Evolutionary conservation across 1,140 invertebrate genomes (phyloP), one percentile per base, ranked within the genome.

Genomic region (Diuraphis noxia): DNA sequence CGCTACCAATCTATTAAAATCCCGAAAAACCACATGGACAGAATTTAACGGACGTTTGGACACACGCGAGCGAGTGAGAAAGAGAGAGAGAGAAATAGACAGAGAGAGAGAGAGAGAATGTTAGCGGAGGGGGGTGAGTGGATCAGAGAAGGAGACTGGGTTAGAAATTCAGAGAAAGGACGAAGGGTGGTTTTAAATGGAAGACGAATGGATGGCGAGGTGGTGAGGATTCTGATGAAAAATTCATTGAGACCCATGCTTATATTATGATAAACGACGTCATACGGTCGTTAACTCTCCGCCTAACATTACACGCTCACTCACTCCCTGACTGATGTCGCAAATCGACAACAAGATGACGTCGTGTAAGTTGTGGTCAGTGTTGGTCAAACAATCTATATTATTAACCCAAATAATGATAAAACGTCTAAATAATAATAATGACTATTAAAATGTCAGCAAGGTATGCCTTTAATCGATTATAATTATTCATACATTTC

Each of bases 211-310:
- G 21, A 82, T 25, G 8, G 34, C 7, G 34, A 13, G 72, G 34
- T 2, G 23, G 7, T n/a, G 17, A 30, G 21, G 30, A n/a, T 2
- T 34, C 3, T 1, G 43, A 36, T 86, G 84, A 86, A 86, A 86
- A 86, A 49, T 86, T 86, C 84, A 86, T 86, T 86, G 84, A 19
- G 84, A 46, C 84, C 36, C 8, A 8, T 17, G 13, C 13, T 0
- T 72, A 72, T 72, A 72, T 72, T 86, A 49, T 86, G 84, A 86
- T 86, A 86, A 86, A 86, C 84, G 84, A 86, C 19, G 43, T 49
- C n/a, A 17, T 7, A 21, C 13, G 17, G n/a, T 85, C 38, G 10
- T 38, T 25, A 23, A 40, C 40, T 13, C 21, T 40, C 10, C 38
- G 25, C 25, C 25, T 41, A 10, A 1, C 38, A 6, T 41, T 82